A percentile compares a stretch with the other conserved stretches of the same genome.
Conservation (phyloP, 2,113 vertebrate species). For the Thinocorus orbignyianus region DNA sequence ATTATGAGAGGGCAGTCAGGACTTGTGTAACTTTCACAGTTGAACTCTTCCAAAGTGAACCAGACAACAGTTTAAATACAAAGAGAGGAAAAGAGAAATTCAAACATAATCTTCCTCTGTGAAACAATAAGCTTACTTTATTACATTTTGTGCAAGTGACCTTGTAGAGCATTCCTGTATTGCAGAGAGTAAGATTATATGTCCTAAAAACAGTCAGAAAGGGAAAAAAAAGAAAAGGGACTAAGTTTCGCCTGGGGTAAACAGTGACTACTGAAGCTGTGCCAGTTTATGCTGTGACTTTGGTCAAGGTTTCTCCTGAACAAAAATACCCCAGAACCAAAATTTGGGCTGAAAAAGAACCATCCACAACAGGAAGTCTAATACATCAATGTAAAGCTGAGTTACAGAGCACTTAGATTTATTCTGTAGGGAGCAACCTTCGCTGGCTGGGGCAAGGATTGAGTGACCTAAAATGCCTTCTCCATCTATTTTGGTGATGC, state of each 20-base stretch:
- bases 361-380: neutral
- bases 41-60: neutral
- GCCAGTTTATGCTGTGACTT: neutral
- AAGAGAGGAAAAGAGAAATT: neutral
- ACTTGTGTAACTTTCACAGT: neutral
- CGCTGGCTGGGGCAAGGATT: neutral
- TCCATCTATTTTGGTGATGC: slow-evolving; percentile 10
- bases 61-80: slow-evolving; percentile 6
- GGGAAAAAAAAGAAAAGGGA: neutral
- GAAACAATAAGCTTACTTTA: slow-evolving; percentile 47
- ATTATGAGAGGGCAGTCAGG: neutral
- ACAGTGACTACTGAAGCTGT: neutral
- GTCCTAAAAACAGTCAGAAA: neutral
- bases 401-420: neutral
- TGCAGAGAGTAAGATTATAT: neutral
- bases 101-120: neutral
- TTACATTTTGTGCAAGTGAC: neutral
- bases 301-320: neutral
- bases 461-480: slow-evolving; percentile 18
- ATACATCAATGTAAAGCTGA: neutral
- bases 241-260: neutral
- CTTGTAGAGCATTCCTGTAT: neutral
- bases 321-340: neutral
- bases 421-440: neutral
- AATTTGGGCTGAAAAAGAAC: neutral